Percentiles rank a stretch among this genome's conserved stretches.
These are phyloP conservation scores for Deroplatys truncata DNA, from an alignment of 2,888 invertebrate species.

Conservation along the genomic window DNA sequence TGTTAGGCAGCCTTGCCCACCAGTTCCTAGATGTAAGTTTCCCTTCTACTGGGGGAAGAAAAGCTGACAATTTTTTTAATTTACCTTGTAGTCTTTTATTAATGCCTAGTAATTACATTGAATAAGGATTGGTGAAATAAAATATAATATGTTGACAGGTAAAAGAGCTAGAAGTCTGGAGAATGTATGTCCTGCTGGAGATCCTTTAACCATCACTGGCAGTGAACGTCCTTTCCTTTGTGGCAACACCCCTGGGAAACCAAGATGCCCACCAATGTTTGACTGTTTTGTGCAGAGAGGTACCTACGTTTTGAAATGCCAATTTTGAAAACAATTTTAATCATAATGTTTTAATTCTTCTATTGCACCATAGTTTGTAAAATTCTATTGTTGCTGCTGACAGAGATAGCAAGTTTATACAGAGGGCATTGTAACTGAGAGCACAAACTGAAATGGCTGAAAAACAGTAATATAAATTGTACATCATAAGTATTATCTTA, in stretches of 20 bases:
- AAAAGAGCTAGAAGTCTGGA: conserved; percentile 71
- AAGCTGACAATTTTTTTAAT: not conserved
- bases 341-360: too few species aligned
- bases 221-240: conserved; percentile 77
- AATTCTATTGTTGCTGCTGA: not conserved
- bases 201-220: conserved; percentile 61
- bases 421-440: too few species aligned
- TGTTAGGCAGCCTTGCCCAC: conserved; percentile 74
- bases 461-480: too few species aligned
- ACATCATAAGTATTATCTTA: too few species aligned
- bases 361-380: not conserved
- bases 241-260: conserved; percentile 75
- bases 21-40: conserved; percentile 71
- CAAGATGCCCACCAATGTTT: conserved; percentile 77
- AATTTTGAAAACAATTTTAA: not conserved
- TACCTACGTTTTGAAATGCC: conserved; percentile 36
- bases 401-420: too few species aligned
- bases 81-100: not conserved
- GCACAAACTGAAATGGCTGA: too few species aligned
- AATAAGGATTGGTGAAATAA: not conserved
- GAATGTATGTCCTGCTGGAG: conserved; percentile 73
- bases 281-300: conserved; percentile 73
- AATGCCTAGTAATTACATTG: not conserved
- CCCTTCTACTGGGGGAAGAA: too few species aligned
- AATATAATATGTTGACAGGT: conserved; percentile 43